Evolutionary conservation across 2,797 vertebrate species (phyloP).

Genomic region (Typhlichthys eigenmanni): DNA sequence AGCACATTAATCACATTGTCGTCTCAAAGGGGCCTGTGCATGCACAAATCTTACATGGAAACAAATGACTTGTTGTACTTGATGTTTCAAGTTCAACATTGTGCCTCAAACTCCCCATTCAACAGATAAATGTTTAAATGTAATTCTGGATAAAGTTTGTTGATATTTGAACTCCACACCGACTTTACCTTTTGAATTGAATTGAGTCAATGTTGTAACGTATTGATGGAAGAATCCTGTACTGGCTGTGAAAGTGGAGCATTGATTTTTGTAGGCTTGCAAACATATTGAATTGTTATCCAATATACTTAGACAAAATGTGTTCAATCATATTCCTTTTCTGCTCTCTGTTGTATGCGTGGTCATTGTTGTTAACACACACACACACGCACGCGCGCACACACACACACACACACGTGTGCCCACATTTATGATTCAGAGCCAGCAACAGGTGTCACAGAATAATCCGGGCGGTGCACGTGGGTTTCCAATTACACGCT

Average conservation of each 20-base stretch:
- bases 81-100: too few relatives aligned
- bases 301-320: conserved; percentile 17
- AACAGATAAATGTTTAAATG: conserved; percentile 18
- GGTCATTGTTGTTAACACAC: conserved; percentile 18
- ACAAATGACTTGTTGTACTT: too few relatives aligned
- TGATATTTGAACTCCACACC: too few relatives aligned
- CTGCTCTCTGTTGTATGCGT: conserved; percentile 25
- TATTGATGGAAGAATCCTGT: conserved; percentile 12
- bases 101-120: conserved; percentile 12
- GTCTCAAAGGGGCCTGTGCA: too few relatives aligned
- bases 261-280: conserved; percentile 38
- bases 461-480: conserved; percentile 61
- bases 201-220: too few relatives aligned
- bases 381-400: conserved; percentile 14
- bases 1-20: too few relatives aligned
- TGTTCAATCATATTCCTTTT: conserved; percentile 11
- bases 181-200: too few relatives aligned
- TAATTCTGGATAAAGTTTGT: too few relatives aligned
- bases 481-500: conserved; percentile 74
- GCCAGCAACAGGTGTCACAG: conserved; percentile 59
- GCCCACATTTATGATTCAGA: conserved; percentile 11
- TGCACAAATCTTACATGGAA: too few relatives aligned
- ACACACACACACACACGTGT: conserved; percentile 26
- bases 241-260: conserved; percentile 2
- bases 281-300: conserved; percentile 22